These are phyloP conservation scores for Drosophila ercepeae DNA, from an alignment of 1,140 invertebrate species.

Conservation along the genomic window DNA sequence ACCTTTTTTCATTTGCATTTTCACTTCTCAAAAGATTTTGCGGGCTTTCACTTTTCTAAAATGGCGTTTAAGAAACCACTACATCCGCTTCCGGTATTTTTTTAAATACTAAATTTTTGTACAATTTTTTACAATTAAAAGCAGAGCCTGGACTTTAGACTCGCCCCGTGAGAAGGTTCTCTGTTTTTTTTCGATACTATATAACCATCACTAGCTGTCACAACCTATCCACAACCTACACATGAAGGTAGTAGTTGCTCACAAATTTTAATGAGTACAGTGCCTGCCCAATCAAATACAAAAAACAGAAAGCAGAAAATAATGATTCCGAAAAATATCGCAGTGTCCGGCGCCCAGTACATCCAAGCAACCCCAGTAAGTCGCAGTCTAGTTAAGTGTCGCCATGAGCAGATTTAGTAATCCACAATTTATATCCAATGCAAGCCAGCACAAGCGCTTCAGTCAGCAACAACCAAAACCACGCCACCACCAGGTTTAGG, in stretches of 20 bases:
- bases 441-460: conserved; percentile 5
- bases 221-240: not conserved
- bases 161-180: not conserved
- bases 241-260: not conserved
- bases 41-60: no score
- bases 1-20: no score
- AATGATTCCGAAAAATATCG: not conserved
- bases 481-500: not conserved
- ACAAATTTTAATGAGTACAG: not conserved
- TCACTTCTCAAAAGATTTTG: no score
- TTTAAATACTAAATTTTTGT: no score
- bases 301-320: not conserved
- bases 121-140: no score
- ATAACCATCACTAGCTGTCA: not conserved
- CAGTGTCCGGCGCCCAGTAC: conserved; percentile 3
- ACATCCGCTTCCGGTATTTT: no score
- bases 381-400: not conserved
- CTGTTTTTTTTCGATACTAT: not conserved
- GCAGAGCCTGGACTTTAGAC: no score
- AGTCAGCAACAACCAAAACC: not conserved
- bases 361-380: conserved; percentile 16
- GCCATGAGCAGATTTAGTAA: conserved; percentile 8
- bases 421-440: conserved; percentile 3
- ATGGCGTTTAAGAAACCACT: no score
- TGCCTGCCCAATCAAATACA: not conserved